Base-by-base conservation (phyloP, 2,113 vertebrate genomes). In the Sebastes fasciatus region DNA sequence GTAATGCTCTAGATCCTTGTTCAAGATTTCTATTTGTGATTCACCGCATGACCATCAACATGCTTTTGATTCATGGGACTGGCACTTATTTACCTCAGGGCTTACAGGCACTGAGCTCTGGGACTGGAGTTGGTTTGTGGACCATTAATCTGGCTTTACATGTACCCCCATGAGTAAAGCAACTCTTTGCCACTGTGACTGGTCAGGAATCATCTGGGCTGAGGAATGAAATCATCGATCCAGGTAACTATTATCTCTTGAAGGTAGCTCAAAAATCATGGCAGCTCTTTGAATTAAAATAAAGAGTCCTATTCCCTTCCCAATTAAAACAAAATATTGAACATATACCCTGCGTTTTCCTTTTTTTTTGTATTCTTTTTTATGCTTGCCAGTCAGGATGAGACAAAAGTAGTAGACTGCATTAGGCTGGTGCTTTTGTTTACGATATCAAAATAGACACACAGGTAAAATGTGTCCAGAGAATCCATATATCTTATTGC, bases 161-260 rank as follows among this genome's bases (percentile, higher is more conserved):
- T 54, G 52, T 19, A 5, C 6, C 64, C 78, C 40, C 60, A 10
- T 9, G 82, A 79, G 70, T 57, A 40, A 74, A 65, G 75, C 34
- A 49, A 66, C 40, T 85, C 43, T 42, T 26, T 48, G 77, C 49
- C 4, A 8, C 49, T 21, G 62, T 66, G 72, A 72, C 77, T 51
- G 64, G 34, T n/a, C 61, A 61, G 46, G n/a, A 84, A 79, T 83
- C 34, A 64, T 1, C 16, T 16, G 8, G 46, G 55, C 40, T 34
- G 19, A 54, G 72, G 57, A 72, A 66, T 62, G 61, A 79, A 82
- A 58, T 42, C 72, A 89, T 88, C 21, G 63, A 87, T 90, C 79
- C 51, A 54, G 69, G 45, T 58, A 66, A 79, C 75, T 84, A 88
- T 84, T 84, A 88, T 67, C 54, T 78, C 43, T 52, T 45, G 45